Evolutionary conservation across 2,888 invertebrate species (phyloP).

Genomic region (Dione juno): DNA sequence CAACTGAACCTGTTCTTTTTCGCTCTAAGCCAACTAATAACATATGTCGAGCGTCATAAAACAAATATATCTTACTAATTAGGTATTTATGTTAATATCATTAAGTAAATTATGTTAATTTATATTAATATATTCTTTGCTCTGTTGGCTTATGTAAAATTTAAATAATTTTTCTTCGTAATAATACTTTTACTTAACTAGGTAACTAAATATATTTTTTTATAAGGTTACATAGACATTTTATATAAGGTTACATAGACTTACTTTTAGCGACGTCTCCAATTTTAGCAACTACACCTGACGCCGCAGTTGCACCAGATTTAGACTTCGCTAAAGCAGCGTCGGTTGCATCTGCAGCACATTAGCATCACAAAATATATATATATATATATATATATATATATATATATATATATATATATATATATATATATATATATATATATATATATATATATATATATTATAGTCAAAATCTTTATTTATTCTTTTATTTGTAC

Average conservation of each 20-base stretch:
- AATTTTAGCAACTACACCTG: slow-evolving; percentile 7
- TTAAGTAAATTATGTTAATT: background rate
- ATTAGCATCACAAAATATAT: background rate
- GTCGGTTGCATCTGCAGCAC: background rate
- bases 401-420: too few relatives aligned
- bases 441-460: too few relatives aligned
- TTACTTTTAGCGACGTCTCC: slow-evolving; percentile 13
- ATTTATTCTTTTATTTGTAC: too few relatives aligned
- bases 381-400: too few relatives aligned
- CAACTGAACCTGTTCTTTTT: background rate
- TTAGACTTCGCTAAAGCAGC: background rate
- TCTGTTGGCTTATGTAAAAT: background rate
- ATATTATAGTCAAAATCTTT: too few relatives aligned
- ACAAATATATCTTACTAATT: background rate
- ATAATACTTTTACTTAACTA: too few relatives aligned
- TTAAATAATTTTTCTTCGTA: too few relatives aligned
- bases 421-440: too few relatives aligned
- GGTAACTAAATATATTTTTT: too few relatives aligned
- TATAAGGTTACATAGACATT: background rate
- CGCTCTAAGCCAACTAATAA: background rate
- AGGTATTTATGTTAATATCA: background rate
- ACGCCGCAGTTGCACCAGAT: background rate
- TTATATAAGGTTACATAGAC: background rate
- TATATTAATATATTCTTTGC: background rate
- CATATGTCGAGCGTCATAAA: background rate